Base-by-base conservation (phyloP, 53 echinoderm and acorn worm genomes). In the Zoroaster sp. region DNA sequence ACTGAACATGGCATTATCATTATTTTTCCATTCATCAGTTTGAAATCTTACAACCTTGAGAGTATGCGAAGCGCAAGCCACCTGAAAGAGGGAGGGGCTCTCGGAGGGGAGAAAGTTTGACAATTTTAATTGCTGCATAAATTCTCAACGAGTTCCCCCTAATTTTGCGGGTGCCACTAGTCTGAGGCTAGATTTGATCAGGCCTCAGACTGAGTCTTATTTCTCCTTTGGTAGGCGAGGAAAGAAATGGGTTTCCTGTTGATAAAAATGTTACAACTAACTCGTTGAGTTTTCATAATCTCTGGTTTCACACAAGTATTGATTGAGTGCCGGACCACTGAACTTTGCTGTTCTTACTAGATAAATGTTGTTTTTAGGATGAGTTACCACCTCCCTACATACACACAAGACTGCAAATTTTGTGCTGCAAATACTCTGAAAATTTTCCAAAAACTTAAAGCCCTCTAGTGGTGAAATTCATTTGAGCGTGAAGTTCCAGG, bases 81-180 rank as follows among this genome's bases (percentile, higher is more conserved):
- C 81, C 81, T 81, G 81, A 41, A 66, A 67, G 65, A n/a, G 59
- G 78, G 78, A 59, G 78, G 53, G 78, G 63, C 59, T 18, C 37
- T 5, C 38, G 21, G 11, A 11, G 32, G 8, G 25, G 37, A 45
- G 3, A 11, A 30, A 75, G 5, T 4, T 40, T 28, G 75, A 10
- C 45, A 47, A 46, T 76, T 76, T 23, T 76, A 76, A 76, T 76
- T 76, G 76, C 46, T 47, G 30, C 76, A 34, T 28, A 28, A 76
- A 34, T 51, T 59, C 30, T 9, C 28, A 75, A 25, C 14, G 37
- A 33, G 75, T 17, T 49, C n/a, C 30, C 75, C 32, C 43, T 52
- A 78, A 52, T 78, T n/a, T 67, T 4, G 42, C 9, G 11, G 81
- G 81, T 65, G 81, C 66, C 81, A 66, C 30, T 9, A 30, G 67